A percentile compares a stretch with the other conserved stretches of the same genome.
Conservation (phyloP, 2,888 invertebrate species). For the Hypolimnas misippus region DNA sequence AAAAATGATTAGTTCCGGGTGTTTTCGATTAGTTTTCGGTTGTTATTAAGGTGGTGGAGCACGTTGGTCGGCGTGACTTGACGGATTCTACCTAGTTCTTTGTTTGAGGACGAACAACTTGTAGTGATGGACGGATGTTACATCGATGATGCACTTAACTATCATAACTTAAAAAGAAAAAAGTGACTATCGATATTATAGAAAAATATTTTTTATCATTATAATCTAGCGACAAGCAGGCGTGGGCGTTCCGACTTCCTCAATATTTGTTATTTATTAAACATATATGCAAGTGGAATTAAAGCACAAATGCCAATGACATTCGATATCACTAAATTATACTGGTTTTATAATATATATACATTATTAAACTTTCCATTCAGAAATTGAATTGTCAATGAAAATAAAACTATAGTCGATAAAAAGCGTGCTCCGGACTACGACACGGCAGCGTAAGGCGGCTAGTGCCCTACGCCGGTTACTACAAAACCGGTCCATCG, state of each 20-base stretch:
- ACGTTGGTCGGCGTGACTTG: conserved; percentile 69
- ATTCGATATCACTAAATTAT: conserved; percentile 19
- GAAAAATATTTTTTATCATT: not conserved
- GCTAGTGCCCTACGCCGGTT: conserved; percentile 71
- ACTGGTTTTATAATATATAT: conserved; percentile 35
- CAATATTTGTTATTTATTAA: conserved; percentile 23
- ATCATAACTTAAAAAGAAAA: conserved; percentile 4
- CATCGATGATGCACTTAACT: conserved; percentile 23
- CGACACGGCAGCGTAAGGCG: conserved; percentile 47
- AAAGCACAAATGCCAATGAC: conserved; percentile 22
- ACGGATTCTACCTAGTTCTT: conserved; percentile 73
- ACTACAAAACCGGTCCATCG: conserved; percentile 70
- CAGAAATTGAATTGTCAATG: conserved; percentile 36
- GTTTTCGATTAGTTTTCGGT: conserved; percentile 79
- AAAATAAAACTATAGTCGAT: conserved; percentile 40
- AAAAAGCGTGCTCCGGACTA: conserved; percentile 39
- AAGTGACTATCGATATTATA: not conserved
- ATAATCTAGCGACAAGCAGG: conserved; percentile 1
- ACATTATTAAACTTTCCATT: conserved; percentile 37
- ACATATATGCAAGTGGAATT: conserved; percentile 15
- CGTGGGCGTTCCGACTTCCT: conserved; percentile 23
- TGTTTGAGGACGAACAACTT: conserved; percentile 62
- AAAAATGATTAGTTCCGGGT: conserved; percentile 79
- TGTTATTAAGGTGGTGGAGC: conserved; percentile 55
- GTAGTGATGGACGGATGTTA: conserved; percentile 40